phyloP scores from a whole-genome alignment of 2,888 invertebrate species.

The Pandemis heparana region DNA sequence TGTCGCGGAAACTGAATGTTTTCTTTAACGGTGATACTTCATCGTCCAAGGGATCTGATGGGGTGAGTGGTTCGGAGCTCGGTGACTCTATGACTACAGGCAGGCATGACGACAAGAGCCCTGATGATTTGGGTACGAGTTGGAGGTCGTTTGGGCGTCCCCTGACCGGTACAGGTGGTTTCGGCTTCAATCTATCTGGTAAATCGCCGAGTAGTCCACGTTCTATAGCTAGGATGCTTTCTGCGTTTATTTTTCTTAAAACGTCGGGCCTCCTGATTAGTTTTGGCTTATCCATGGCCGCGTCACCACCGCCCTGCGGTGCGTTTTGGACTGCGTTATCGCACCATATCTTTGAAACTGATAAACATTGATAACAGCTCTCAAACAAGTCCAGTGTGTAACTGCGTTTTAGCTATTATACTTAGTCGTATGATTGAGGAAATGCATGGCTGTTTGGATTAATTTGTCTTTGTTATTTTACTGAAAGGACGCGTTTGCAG shows the following conservation, averaged over 20 bases:
- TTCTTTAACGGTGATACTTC: constrained; percentile 70
- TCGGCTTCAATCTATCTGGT: constrained; percentile 73
- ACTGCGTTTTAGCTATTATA: constrained; percentile 37
- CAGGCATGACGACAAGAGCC: constrained; percentile 72
- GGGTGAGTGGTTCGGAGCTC: constrained; percentile 56
- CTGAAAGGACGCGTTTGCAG: not conserved
- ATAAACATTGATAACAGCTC: constrained; percentile 69
- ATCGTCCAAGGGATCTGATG: constrained; percentile 62
- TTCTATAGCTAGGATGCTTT: constrained; percentile 74
- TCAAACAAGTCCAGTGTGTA: constrained; percentile 33
- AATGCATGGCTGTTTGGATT: constrained; percentile 32
- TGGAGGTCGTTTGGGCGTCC: constrained; percentile 67
- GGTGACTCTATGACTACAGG: constrained; percentile 69
- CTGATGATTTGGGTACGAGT: constrained; percentile 78
- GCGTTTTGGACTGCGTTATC: constrained; percentile 71
- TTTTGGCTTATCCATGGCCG: constrained; percentile 71
- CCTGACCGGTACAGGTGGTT: constrained; percentile 61
- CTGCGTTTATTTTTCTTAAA: constrained; percentile 73
- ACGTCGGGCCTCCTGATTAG: constrained; percentile 69
- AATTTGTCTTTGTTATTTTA: constrained; percentile 18
- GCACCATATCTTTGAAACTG: constrained; percentile 63
- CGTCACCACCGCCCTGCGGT: constrained; percentile 69
- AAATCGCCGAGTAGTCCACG: constrained; percentile 76
- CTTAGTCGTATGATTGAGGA: constrained; percentile 31
- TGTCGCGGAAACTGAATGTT: constrained; percentile 78